Evolutionary conservation across 2,113 vertebrate genomes (phyloP).

Genomic region (Myotis davidii): DNA sequence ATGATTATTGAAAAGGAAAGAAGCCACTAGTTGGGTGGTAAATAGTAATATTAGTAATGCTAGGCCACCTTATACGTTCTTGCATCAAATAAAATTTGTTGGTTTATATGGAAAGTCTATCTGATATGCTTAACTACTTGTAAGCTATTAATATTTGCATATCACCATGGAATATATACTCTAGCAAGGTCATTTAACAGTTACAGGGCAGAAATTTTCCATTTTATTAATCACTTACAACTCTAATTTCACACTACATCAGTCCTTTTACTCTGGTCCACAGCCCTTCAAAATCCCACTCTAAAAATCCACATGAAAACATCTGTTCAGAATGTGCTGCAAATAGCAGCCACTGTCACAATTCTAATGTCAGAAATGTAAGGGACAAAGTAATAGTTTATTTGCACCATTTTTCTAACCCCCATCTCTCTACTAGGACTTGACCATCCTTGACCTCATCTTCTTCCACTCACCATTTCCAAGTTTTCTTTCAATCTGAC

Average conservation of each 20-base stretch:
- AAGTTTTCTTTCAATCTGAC: background rate
- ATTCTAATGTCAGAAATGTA: background rate
- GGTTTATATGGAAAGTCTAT: conserved; percentile 67
- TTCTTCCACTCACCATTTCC: background rate
- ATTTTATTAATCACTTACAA: conserved; percentile 83
- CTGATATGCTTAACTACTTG: conserved; percentile 75
- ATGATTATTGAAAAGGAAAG: background rate
- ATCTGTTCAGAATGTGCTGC: conserved; percentile 55
- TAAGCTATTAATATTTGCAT: conserved; percentile 80
- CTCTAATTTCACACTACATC: conserved; percentile 82
- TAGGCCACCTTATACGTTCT: conserved; percentile 61
- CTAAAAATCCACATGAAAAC: conserved; percentile 62
- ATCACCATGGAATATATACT: conserved; percentile 74
- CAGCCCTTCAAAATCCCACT: conserved; percentile 52
- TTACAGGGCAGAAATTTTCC: conserved; percentile 80
- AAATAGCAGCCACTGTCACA: background rate
- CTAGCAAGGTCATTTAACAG: conserved; percentile 77
- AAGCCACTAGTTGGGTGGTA: background rate
- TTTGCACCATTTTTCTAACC: background rate
- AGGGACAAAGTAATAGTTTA: background rate
- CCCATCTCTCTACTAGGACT: background rate
- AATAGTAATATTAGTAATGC: conserved; percentile 68
- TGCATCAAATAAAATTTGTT: conserved; percentile 72
- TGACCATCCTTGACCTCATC: background rate
- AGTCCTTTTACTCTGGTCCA: conserved; percentile 67